Base-by-base conservation (phyloP, 2,888 invertebrate genomes). In the Tricholauxania praeusta region DNA sequence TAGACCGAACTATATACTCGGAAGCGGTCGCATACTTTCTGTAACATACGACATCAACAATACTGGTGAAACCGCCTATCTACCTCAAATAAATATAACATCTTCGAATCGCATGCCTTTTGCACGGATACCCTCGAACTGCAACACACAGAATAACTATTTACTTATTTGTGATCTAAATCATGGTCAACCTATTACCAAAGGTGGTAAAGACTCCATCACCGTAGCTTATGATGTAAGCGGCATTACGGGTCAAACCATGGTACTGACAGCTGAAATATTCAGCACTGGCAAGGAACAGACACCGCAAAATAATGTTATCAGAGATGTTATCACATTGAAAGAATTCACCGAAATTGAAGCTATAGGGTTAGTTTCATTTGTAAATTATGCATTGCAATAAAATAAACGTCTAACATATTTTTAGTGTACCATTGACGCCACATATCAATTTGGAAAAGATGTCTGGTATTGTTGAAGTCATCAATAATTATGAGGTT, bases 21-120 rank as follows among this genome's bases (percentile, higher is more conserved):
- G 88, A 22, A 87, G 87, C 64, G 82, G 81, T 70, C 82, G 80
- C 55, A 84, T 83, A 0, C 77, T 88, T 0, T 80, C 81, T 0
- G 73, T 88, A 7, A 81, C 82, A 8, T 88, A 88, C 72, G 83
- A 83, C 12, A 80, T 90, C 2, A 80, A 77, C 5, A 90, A 89
- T 77, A 76, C 75, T 0, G 89, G 88, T 1, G 90, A 90, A 79
- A 87, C 88, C 1, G 89, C 90, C 5, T 89, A 89, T 77, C 81
- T 88, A 60, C 87, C 89, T 0, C 87, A 89, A 79, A 78, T 90
- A 32, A 83, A 86, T 69, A 83, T 90, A 3, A 85, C 85, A 14
- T 85, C 89, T 49, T 88, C 89, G 3, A 83, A 86, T 72, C 83
- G 81, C 3, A 80, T 86, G 79, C 80, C 81, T 15, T 87, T 87